Conservation (phyloP, 1,140 invertebrate genomes). For the Ceratosolen solmsi region DNA sequence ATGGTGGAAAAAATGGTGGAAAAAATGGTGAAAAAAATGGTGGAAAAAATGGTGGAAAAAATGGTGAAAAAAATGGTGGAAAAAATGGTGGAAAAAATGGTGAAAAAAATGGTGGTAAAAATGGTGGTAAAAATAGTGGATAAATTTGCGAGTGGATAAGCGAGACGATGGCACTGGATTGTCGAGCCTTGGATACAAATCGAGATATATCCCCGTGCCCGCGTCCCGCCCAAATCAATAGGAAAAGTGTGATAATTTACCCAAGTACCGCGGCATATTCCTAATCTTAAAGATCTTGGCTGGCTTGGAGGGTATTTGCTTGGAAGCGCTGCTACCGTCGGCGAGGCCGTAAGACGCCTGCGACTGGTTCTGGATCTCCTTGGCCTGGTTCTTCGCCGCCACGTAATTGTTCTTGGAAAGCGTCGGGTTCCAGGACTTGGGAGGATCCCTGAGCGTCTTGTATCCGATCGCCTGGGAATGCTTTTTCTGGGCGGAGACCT, state of each 20-base stretch:
- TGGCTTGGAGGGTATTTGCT: conserved; percentile 69
- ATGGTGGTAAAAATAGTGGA: too few species aligned
- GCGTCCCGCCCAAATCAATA: too few species aligned
- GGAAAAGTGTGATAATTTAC: conserved; percentile 57
- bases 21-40: too few species aligned
- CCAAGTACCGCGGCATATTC: conserved; percentile 77
- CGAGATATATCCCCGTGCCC: too few species aligned
- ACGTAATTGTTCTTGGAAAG: conserved; percentile 74
- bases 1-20: too few species aligned
- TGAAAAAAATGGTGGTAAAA: too few species aligned
- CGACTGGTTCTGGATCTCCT: conserved; percentile 61
- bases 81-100: too few species aligned
- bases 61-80: too few species aligned
- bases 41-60: too few species aligned
- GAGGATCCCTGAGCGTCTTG: conserved; percentile 75
- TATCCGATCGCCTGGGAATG: conserved; percentile 70
- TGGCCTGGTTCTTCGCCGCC: conserved; percentile 69
- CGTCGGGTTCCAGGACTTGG: conserved; percentile 77
- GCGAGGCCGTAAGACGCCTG: conserved; percentile 46
- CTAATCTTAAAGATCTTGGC: conserved; percentile 77
- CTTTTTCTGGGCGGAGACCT: conserved; percentile 54
- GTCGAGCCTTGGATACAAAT: too few species aligned
- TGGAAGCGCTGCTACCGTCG: conserved; percentile 55
- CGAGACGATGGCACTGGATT: too few species aligned
- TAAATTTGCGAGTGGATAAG: too few species aligned